phyloP scores from a whole-genome alignment of 2,888 invertebrate species.

The Ectropis crepuscularia region DNA sequence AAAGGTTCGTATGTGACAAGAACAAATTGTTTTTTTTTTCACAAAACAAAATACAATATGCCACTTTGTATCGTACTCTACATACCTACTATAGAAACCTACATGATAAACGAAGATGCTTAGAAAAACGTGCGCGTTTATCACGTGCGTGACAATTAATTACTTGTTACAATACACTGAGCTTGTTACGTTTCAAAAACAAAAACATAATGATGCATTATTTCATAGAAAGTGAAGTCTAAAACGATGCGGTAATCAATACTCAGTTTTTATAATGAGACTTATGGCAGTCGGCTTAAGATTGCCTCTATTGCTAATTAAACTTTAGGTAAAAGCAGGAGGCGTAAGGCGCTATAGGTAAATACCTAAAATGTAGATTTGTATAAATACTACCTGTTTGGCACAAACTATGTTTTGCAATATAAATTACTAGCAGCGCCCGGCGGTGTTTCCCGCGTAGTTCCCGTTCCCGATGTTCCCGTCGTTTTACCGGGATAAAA shows the following conservation, averaged over 20 bases:
- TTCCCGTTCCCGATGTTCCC: too few relatives aligned
- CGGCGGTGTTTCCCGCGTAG: too few relatives aligned
- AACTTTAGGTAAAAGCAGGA: too few relatives aligned
- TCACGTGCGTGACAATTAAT: constrained; percentile 14
- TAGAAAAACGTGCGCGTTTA: constrained; percentile 5
- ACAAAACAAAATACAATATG: constrained; percentile 5
- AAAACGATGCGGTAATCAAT: not conserved
- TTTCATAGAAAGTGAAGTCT: not conserved
- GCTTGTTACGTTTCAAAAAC: not conserved
- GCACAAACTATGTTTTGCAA: too few relatives aligned
- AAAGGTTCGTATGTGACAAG: constrained; percentile 10
- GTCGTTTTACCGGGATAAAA: too few relatives aligned
- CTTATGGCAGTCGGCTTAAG: too few relatives aligned
- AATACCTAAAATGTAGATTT: too few relatives aligned
- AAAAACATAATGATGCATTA: not conserved
- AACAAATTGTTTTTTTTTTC: constrained; percentile 6
- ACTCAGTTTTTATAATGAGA: not conserved
- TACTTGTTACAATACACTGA: not conserved
- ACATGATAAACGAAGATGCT: constrained; percentile 12
- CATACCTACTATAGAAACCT: constrained; percentile 12
- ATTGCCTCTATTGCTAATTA: too few relatives aligned
- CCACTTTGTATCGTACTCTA: not conserved
- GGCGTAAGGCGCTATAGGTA: too few relatives aligned
- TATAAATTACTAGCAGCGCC: too few relatives aligned
- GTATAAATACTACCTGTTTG: too few relatives aligned